Evolutionary conservation across 2,797 vertebrate genomes (phyloP).

Genomic region (Chelonia mydas): DNA sequence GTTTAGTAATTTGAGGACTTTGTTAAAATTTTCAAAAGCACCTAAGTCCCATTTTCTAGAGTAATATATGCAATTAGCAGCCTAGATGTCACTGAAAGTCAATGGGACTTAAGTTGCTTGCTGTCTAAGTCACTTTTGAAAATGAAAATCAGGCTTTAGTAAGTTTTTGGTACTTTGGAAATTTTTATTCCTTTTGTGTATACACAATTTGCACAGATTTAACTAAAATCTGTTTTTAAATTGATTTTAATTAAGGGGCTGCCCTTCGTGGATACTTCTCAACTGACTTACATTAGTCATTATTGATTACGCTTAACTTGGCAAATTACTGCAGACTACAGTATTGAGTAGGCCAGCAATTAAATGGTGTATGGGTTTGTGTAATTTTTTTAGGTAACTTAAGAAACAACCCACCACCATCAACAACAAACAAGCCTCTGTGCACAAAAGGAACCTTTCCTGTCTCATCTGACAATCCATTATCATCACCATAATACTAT

Average conservation of each 20-base stretch:
- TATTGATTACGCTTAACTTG: not conserved
- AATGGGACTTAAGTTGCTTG: fast-evolving
- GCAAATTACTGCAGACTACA: not conserved
- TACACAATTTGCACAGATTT: not conserved
- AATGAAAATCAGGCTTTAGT: not conserved
- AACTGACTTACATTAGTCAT: not conserved
- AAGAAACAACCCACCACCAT: not conserved
- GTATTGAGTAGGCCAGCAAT: not conserved
- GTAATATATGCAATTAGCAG: not conserved
- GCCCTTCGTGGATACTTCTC: fast-evolving
- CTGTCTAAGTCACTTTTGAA: not conserved
- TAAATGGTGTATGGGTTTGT: not conserved
- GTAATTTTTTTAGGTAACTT: not conserved
- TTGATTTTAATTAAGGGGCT: not conserved
- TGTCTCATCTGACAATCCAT: fast-evolving
- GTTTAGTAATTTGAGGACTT: not conserved
- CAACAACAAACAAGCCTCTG: not conserved
- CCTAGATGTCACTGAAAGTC: not conserved
- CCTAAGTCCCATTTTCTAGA: not conserved
- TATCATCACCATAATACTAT: not conserved
- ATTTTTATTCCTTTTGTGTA: not conserved
- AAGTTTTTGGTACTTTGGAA: not conserved
- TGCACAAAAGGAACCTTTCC: not conserved
- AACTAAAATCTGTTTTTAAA: not conserved
- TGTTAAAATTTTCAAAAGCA: fast-evolving